These are phyloP conservation scores for Perodicticus potto DNA, from an alignment of 2,797 vertebrate genomes.

Conservation along the genomic window DNA sequence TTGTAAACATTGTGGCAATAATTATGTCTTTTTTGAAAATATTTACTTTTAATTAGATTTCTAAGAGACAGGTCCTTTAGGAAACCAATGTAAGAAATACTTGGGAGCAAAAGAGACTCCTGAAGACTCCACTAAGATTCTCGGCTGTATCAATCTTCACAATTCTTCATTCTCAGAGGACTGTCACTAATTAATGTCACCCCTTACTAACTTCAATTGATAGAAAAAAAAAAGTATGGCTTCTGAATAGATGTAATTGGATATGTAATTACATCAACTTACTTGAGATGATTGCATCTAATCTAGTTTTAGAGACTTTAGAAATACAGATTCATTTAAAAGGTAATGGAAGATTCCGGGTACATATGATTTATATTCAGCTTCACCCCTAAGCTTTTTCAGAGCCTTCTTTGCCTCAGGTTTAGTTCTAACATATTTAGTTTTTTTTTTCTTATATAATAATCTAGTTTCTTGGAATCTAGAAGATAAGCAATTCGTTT, in stretches of 20 bases:
- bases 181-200: neutral
- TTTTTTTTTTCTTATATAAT: neutral
- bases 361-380: neutral
- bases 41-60: constrained; percentile 8
- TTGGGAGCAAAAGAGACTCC: neutral
- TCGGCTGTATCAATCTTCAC: neutral
- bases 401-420: neutral
- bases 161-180: neutral
- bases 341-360: neutral
- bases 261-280: neutral
- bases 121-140: neutral
- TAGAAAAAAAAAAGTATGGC: constrained; percentile 32
- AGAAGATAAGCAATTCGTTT: neutral
- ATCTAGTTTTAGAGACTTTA: constrained; percentile 49
- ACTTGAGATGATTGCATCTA: constrained; percentile 18
- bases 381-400: neutral
- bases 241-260: neutral
- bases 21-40: constrained; percentile 35
- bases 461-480: neutral
- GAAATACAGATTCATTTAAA: neutral
- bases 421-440: neutral
- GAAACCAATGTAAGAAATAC: neutral
- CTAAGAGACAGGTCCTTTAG: neutral
- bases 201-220: constrained; percentile 24
- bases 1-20: neutral